A percentile compares a stretch with the other conserved stretches of the same genome.
Conservation (phyloP, 92 coral and sea anemone species). For the Epizoanthus stellaris region DNA sequence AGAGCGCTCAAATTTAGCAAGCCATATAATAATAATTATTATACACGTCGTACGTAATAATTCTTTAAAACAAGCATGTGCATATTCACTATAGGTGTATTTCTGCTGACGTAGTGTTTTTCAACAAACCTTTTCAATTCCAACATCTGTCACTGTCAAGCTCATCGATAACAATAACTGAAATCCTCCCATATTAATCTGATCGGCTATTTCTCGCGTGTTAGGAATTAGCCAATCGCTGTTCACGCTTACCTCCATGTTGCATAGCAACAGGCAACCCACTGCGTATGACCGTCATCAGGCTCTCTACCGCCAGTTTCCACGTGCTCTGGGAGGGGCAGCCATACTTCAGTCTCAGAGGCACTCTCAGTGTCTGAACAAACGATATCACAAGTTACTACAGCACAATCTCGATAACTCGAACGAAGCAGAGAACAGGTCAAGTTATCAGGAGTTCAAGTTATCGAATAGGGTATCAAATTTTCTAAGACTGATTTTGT, state of each 20-base stretch:
- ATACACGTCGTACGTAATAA: too few relatives aligned
- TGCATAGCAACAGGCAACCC: conserved; percentile 92
- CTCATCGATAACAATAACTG: not conserved
- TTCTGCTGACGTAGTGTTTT: too few relatives aligned
- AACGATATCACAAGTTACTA: not conserved
- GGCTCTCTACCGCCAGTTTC: conserved; percentile 95
- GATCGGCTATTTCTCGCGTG: not conserved
- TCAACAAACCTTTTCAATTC: too few relatives aligned
- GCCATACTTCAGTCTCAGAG: conserved; percentile 91
- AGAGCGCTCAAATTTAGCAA: too few relatives aligned
- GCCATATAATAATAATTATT: too few relatives aligned
- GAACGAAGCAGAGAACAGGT: not conserved
- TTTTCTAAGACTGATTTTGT: not conserved
- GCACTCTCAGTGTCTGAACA: conserved; percentile 84
- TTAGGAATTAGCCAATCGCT: not conserved
- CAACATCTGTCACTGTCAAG: too few relatives aligned
- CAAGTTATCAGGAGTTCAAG: too few relatives aligned
- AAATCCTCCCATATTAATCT: too few relatives aligned
- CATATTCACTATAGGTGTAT: too few relatives aligned
- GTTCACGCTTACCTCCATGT: conserved; percentile 65
- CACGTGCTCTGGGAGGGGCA: conserved; percentile 98
- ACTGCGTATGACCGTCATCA: conserved; percentile 78
- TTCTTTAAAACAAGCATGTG: too few relatives aligned
- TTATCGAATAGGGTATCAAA: too few relatives aligned
- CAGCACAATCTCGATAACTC: not conserved